phyloP scores from a whole-genome alignment of 2,113 vertebrate species.

The Orcinus orca region DNA sequence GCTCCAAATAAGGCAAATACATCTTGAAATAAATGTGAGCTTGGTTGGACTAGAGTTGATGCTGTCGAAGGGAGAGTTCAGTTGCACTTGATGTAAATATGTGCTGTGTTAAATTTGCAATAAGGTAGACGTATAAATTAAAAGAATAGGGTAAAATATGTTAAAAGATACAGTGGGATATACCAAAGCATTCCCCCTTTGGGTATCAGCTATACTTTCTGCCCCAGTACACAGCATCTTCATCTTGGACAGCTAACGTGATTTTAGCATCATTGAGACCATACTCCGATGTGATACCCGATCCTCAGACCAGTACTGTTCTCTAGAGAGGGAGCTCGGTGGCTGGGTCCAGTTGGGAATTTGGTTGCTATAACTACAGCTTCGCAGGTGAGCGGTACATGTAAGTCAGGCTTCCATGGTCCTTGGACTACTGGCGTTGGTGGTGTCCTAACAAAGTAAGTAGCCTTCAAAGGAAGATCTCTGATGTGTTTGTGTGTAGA shows the following conservation, averaged over 20 bases:
- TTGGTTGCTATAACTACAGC: constrained; percentile 48
- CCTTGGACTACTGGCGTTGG: neutral
- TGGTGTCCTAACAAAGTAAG: constrained; percentile 39
- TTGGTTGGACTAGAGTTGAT: neutral
- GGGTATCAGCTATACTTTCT: neutral
- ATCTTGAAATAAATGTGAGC: neutral
- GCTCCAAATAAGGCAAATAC: neutral
- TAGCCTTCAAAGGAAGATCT: neutral
- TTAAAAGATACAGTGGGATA: neutral
- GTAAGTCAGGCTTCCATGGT: neutral
- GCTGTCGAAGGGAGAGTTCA: neutral
- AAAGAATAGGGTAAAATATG: neutral
- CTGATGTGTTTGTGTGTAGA: neutral
- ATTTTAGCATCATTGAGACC: neutral
- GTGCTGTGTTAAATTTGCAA: neutral
- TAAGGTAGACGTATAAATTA: neutral
- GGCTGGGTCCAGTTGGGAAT: constrained; percentile 60
- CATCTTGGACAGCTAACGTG: neutral
- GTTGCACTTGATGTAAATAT: neutral
- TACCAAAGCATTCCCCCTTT: neutral
- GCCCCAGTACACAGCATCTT: neutral
- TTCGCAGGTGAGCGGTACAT: constrained; percentile 30
- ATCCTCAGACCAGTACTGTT: neutral
- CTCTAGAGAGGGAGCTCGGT: constrained; percentile 9
- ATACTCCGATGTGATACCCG: neutral